Conservation (phyloP, 1,140 invertebrate genomes). For the Heterodera schachtii region DNA sequence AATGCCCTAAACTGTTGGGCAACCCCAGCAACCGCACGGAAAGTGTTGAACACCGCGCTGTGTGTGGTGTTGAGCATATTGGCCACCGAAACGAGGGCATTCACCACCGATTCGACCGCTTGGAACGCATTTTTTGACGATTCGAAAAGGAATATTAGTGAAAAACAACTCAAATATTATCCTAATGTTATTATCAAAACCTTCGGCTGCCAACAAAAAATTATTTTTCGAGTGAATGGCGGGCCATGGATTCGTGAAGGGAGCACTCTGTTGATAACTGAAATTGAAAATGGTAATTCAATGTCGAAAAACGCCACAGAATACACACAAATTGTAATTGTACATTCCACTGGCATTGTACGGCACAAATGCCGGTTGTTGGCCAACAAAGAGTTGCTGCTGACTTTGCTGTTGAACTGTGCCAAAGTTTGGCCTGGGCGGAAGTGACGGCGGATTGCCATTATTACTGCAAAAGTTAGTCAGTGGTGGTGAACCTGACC, state of each 20-base stretch:
- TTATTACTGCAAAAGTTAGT: too few species aligned
- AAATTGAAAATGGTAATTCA: not conserved
- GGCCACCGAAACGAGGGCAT: conserved; percentile 85
- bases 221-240: not conserved
- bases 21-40: conserved; percentile 88
- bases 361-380: not conserved
- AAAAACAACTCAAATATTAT: not conserved
- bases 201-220: not conserved
- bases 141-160: conserved; percentile 72
- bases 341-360: not conserved
- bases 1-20: conserved; percentile 88
- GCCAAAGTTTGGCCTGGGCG: not conserved
- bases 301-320: not conserved
- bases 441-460: not conserved
- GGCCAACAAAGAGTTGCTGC: not conserved
- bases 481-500: too few species aligned
- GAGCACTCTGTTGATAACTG: not conserved
- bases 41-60: conserved; percentile 88
- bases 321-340: not conserved
- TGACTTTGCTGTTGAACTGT: not conserved
- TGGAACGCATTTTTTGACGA: conserved; percentile 87
- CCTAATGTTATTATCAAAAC: not conserved
- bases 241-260: not conserved
- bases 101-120: conserved; percentile 87
- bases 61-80: conserved; percentile 96